Base-by-base conservation (phyloP, 2,113 vertebrate species). In the Clupea harengus region DNA sequence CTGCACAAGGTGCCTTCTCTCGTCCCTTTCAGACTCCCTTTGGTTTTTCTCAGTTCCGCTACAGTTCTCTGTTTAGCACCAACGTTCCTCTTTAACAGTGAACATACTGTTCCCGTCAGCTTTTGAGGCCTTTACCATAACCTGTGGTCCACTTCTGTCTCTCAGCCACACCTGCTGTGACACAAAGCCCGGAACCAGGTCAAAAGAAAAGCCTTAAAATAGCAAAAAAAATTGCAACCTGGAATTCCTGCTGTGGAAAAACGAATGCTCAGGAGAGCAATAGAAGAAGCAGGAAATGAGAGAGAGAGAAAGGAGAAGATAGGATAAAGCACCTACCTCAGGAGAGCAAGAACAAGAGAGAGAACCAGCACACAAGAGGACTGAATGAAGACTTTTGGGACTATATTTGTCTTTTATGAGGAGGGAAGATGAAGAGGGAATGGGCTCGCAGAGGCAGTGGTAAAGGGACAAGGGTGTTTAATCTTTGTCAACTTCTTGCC, bases 401-500 rank as follows among this genome's bases (percentile, higher is more conserved):
- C 54, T 39, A 45, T 82, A 45, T 81, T 82, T 78, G 28, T 39
- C 28, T n/a, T 82, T 52, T 64, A 82, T 82, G 17, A 45, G 47
- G 52, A 6, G 25, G n/a, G n/a, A 78, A 39, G 72, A 78, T 78
- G 72, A 25, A 25, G 60, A 17, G 45, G 45, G 60, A 57, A 72
- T 72, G 82, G 72, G 32, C 72, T 78, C 28, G 11, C 32, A 2
- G 10, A 28, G 67, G 46, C 81, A 82, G 64, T 85, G 75, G 83
- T 82, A 78, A 83, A 81, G 64, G 85, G 39, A 45, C 82, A 84
- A 52, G 45, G 81, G 54, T 78, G 86, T 86, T 57, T 87, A 78
- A 78, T 78, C 72, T 78, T 32, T 87, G 90, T 92, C 89, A 90
- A 86, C 28, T 45, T 87, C 90, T 91, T 80, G 86, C 88, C 86